Evolutionary conservation across 2,113 vertebrate genomes (phyloP).

Genomic region (Tangachromis dhanisi): DNA sequence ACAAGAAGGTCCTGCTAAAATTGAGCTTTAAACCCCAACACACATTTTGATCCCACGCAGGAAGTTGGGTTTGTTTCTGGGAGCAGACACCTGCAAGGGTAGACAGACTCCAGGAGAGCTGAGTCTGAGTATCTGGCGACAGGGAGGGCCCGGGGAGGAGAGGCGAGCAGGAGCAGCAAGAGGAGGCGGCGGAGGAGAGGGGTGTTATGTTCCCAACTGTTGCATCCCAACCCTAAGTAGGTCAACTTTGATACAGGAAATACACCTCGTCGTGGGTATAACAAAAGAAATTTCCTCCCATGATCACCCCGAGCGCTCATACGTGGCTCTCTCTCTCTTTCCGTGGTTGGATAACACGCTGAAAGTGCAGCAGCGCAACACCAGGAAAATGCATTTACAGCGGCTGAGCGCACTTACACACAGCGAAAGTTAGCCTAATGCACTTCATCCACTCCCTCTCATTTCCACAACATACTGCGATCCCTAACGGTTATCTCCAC

Average conservation of each 20-base stretch:
- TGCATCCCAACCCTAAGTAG: constrained; percentile 56
- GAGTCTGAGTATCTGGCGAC: constrained; percentile 12
- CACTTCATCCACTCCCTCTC: neutral
- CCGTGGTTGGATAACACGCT: neutral
- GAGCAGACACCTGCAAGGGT: constrained; percentile 52
- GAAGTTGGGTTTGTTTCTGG: neutral
- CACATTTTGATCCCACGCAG: neutral
- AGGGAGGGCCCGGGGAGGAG: neutral
- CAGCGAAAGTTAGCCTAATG: neutral
- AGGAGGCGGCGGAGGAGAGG: neutral
- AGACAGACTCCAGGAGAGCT: neutral
- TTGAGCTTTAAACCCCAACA: neutral
- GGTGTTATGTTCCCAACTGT: constrained; percentile 58
- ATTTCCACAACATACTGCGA: neutral
- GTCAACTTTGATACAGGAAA: constrained; percentile 36
- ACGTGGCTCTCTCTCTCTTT: constrained; percentile 30
- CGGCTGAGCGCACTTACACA: neutral
- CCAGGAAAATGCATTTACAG: neutral
- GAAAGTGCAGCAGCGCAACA: neutral
- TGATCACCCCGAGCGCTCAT: neutral
- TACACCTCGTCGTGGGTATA: neutral
- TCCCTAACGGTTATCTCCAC: neutral
- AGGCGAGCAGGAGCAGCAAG: neutral
- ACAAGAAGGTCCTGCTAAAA: neutral
- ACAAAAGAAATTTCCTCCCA: constrained; percentile 8